These are phyloP conservation scores for Mus minutoides DNA, from an alignment of 2,797 vertebrate genomes.

Conservation along the genomic window DNA sequence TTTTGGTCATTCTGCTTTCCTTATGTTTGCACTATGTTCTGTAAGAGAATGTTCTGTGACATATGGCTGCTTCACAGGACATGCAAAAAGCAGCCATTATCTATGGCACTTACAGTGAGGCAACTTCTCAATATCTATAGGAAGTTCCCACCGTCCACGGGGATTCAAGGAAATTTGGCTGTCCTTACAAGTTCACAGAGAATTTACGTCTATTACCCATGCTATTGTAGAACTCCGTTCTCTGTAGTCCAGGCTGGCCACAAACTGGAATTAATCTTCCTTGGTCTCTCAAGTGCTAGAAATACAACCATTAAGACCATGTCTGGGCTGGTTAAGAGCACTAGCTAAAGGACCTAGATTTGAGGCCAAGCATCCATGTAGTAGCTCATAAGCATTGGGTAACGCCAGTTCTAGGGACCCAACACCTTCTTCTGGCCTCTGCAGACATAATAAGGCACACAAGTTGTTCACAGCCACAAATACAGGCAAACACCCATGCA, in stretches of 20 bases:
- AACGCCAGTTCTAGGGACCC: neutral
- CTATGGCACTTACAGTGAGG: neutral
- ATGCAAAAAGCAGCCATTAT: neutral
- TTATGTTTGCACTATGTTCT: neutral
- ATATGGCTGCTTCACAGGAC: neutral
- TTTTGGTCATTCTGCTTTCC: neutral
- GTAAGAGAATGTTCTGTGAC: neutral
- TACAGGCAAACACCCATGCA: neutral
- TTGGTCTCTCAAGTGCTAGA: neutral
- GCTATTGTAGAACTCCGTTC: neutral
- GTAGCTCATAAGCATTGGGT: neutral
- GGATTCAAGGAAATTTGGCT: neutral
- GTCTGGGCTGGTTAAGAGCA: neutral
- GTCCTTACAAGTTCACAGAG: neutral
- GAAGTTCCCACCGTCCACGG: neutral
- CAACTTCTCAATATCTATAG: neutral
- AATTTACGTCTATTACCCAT: neutral
- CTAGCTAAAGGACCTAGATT: neutral
- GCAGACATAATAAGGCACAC: neutral
- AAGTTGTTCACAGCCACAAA: neutral
- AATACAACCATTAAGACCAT: neutral
- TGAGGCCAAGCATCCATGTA: neutral
- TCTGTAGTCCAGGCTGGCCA: neutral
- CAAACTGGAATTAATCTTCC: neutral
- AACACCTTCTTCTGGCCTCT: neutral